Evolutionary conservation across 2,113 vertebrate genomes (phyloP), one percentile per base, ranked within the genome.

Genomic region (Pterocles gutturalis): DNA sequence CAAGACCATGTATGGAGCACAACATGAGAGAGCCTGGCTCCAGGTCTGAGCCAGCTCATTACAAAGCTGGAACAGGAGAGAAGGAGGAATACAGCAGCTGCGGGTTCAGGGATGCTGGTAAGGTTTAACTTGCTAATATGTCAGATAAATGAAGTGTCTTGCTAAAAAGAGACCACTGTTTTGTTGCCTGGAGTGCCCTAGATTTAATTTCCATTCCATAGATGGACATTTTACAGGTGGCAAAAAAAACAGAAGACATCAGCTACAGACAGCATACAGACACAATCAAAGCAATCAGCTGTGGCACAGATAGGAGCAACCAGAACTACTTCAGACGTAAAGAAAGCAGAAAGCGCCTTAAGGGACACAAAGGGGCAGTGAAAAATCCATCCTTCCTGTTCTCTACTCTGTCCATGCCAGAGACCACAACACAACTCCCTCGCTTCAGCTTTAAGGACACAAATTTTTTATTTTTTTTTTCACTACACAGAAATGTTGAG

Each of bases 31-130:
- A 33, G 17, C 5, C 48, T 51, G 29, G 19, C 5, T 87, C 10
- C 0, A 1, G 26, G 11, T 55, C 13, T 19, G 25, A 89, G 5
- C 17, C 60, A 89, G 25, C 15, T 41, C 2, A 0, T 34, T 54
- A 21, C 53, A 73, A 83, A 91, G 21, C n/a, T 81, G 46, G 24
- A 81, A 45, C 5, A 6, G 7, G 8, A 0, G 2, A 75, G 64
- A 43, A 65, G 31, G 29, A 55, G 13, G 22, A 21, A 33, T 65
- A 66, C 1, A 57, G 45, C 26, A 72, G 43, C 49, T 84, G 10
- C 19, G 9, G 4, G 9, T 71, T 49, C 33, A 20, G 8, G 19
- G 33, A 41, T 17, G 51, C 33, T 31, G 54, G 12, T 24, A 66
- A 89, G 36, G 31, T 66, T 78, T 73, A 72, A 70, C 34, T 89